A percentile compares a stretch with the other conserved stretches of the same genome.
Conservation (phyloP, 2,888 invertebrate species). For the Ashinkailepas kermadecensis region DNA sequence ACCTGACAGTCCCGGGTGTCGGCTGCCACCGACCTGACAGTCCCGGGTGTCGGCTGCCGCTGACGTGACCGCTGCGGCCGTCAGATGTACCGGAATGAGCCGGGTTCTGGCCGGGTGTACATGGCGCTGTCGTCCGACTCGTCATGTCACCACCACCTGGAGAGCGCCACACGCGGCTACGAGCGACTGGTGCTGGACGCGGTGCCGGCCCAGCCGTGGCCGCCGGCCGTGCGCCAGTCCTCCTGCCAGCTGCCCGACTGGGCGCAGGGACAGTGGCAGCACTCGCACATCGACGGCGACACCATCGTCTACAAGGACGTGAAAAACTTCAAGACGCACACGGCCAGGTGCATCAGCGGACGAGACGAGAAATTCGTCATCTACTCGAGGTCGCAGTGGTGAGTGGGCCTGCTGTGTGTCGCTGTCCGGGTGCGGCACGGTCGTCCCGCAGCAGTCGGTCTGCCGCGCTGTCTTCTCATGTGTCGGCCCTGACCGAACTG, state of each 20-base stretch:
- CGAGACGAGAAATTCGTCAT: constrained; percentile 47
- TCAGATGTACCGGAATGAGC: constrained; percentile 49
- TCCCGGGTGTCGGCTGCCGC: too few relatives aligned
- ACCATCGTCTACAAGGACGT: constrained; percentile 48
- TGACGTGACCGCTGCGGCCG: too few relatives aligned
- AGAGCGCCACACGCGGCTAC: constrained; percentile 51
- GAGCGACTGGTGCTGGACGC: constrained; percentile 50
- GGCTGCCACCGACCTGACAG: too few relatives aligned
- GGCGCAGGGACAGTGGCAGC: constrained; percentile 57
- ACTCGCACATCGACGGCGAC: constrained; percentile 46
- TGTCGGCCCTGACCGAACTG: too few relatives aligned
- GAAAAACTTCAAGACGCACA: constrained; percentile 48
- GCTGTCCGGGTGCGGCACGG: too few relatives aligned
- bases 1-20: too few relatives aligned
- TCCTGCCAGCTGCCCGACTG: constrained; percentile 52
- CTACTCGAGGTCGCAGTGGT: constrained; percentile 52
- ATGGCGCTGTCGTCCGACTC: constrained; percentile 56
- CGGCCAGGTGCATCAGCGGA: constrained; percentile 46
- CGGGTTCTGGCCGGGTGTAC: constrained; percentile 48
- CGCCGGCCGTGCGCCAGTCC: constrained; percentile 39
- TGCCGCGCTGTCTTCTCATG: too few relatives aligned
- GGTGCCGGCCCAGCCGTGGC: constrained; percentile 39
- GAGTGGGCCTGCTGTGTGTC: constrained; percentile 33
- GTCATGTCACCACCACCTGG: constrained; percentile 52
- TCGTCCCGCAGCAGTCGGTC: too few relatives aligned